A percentile compares a stretch with the other conserved stretches of the same genome.
Evolutionary conservation across 2,113 vertebrate genomes (phyloP).

Genomic region (Nothobranchius furzeri): DNA sequence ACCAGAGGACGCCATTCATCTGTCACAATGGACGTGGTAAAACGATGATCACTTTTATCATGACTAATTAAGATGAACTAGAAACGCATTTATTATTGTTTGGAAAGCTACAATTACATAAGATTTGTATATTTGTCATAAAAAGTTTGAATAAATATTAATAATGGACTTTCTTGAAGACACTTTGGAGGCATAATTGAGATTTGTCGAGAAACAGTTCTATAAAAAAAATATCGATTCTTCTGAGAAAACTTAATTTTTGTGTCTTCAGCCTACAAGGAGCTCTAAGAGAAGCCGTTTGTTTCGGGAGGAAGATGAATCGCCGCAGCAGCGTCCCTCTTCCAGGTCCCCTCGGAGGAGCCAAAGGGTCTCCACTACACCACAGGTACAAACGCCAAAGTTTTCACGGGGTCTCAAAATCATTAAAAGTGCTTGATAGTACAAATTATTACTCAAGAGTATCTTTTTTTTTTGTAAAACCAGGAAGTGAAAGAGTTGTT

Average conservation of each 20-base stretch:
- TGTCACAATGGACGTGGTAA: slow-evolving; percentile 88
- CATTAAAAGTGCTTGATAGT: too few relatives aligned
- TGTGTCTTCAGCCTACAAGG: slow-evolving; percentile 86
- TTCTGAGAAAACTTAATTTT: neutral
- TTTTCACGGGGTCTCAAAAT: too few relatives aligned
- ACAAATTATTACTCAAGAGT: too few relatives aligned
- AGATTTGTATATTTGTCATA: too few relatives aligned
- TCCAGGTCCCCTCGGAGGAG: slow-evolving; percentile 95
- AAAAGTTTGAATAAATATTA: too few relatives aligned
- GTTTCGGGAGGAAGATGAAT: slow-evolving; percentile 92
- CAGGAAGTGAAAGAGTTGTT: too few relatives aligned
- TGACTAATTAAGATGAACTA: neutral
- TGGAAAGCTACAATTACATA: too few relatives aligned
- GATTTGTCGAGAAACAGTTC: neutral
- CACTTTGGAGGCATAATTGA: too few relatives aligned
- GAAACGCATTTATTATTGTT: neutral
- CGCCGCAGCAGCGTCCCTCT: slow-evolving; percentile 74
- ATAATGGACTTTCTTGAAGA: too few relatives aligned
- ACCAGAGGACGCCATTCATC: slow-evolving; percentile 88
- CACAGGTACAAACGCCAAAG: slow-evolving; percentile 79
- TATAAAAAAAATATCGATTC: neutral
- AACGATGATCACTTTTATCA: slow-evolving; percentile 4
- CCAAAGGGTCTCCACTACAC: slow-evolving; percentile 88
- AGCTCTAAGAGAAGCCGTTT: slow-evolving; percentile 94
- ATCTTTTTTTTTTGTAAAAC: too few relatives aligned